Percentiles rank a stretch among this genome's conserved stretches.
These are phyloP conservation scores for Erithacus rubecula DNA, from an alignment of 2,797 vertebrate genomes.

Conservation along the genomic window DNA sequence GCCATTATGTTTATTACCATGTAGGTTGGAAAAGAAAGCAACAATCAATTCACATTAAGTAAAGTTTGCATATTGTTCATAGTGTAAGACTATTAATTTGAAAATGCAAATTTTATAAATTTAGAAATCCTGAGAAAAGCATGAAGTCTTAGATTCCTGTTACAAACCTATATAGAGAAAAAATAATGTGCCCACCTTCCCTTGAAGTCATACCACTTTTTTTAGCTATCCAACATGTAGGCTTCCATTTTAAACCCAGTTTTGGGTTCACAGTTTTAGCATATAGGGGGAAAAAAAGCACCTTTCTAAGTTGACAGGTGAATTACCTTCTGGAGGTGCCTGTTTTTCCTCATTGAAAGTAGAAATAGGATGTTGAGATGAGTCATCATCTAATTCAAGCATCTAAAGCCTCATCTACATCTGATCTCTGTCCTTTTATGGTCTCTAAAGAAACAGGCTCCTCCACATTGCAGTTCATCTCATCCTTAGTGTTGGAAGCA, in stretches of 20 bases:
- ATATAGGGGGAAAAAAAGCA: neutral
- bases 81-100: neutral
- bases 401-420: neutral
- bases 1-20: neutral
- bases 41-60: neutral
- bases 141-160: neutral
- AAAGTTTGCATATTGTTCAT: neutral
- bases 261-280: neutral
- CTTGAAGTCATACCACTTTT: neutral
- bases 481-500: neutral
- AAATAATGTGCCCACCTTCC: neutral
- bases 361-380: neutral
- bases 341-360: neutral
- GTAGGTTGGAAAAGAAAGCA: neutral
- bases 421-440: neutral
- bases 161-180: neutral
- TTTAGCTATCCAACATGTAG: neutral
- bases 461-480: neutral
- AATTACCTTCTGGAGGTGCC: neutral
- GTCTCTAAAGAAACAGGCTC: neutral
- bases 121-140: neutral
- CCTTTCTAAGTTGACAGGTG: neutral
- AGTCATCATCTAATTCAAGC: neutral
- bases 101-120: neutral
- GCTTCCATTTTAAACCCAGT: neutral